Evolutionary conservation across 2,797 vertebrate species (phyloP).

Genomic region (Lacerta viridis): DNA sequence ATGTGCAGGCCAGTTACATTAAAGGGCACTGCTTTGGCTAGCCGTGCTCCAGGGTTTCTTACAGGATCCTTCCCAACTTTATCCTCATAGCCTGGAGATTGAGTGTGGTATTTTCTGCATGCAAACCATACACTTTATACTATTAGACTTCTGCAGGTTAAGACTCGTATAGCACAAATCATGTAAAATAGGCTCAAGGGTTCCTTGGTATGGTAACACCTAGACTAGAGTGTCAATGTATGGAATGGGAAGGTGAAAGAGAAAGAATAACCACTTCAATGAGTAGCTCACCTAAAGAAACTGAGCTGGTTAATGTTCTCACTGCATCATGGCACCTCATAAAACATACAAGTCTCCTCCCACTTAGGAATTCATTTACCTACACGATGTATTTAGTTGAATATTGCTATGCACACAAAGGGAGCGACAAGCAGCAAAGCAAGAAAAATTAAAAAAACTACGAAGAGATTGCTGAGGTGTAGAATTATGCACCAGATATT

Average conservation of each 20-base stretch:
- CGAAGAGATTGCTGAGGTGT: not conserved
- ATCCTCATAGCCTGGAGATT: too few species aligned
- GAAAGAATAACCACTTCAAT: not conserved
- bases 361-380: not conserved
- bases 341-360: not conserved
- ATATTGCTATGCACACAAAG: not conserved
- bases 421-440: too few species aligned
- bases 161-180: too few species aligned
- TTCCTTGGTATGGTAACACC: not conserved
- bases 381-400: not conserved
- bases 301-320: not conserved
- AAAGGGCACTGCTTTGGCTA: too few species aligned
- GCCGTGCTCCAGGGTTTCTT: too few species aligned
- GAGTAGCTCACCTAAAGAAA: not conserved
- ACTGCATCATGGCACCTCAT: not conserved
- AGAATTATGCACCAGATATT: not conserved
- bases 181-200: not conserved
- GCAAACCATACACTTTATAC: too few species aligned
- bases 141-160: too few species aligned
- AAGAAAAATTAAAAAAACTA: not conserved
- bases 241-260: not conserved
- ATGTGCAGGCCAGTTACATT: too few species aligned
- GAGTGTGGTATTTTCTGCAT: too few species aligned
- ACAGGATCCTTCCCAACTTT: too few species aligned
- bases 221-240: not conserved